Conservation (phyloP, 1,140 invertebrate species). For the Habropoda laboriosa region DNA sequence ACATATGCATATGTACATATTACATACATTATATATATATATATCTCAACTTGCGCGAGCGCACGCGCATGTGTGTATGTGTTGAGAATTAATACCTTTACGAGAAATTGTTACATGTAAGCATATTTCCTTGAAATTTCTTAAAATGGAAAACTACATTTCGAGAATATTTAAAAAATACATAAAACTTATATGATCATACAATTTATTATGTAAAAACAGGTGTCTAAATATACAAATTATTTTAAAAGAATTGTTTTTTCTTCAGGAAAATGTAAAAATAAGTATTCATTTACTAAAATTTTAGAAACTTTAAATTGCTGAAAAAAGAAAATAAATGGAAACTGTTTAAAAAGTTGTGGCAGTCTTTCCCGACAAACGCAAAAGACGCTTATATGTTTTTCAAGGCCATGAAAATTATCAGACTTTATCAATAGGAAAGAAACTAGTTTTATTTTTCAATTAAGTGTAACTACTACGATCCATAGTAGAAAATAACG, state of each 20-base stretch:
- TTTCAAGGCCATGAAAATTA: slow-evolving; percentile 44
- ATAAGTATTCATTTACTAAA: neutral
- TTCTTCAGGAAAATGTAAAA: neutral
- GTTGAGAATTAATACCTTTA: slow-evolving; percentile 30
- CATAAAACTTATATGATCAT: slow-evolving; percentile 16
- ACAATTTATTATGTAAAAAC: slow-evolving; percentile 4
- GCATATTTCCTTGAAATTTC: slow-evolving; percentile 35
- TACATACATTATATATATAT: no score
- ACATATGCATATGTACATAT: no score
- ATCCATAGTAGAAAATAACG: neutral
- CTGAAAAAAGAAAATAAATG: slow-evolving; percentile 4
- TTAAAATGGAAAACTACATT: slow-evolving; percentile 37
- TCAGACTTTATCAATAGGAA: neutral
- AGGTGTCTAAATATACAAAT: slow-evolving; percentile 12
- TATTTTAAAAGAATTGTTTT: slow-evolving; percentile 20
- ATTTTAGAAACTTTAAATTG: neutral
- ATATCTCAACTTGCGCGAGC: no score
- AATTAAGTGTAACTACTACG: neutral
- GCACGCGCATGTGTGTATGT: slow-evolving; percentile 17
- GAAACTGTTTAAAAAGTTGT: neutral
- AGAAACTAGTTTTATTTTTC: neutral
- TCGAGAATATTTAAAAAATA: slow-evolving; percentile 27
- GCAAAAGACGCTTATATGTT: slow-evolving; percentile 27
- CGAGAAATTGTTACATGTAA: slow-evolving; percentile 28
- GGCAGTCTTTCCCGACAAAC: neutral